These are phyloP conservation scores for Operophtera brumata DNA, from an alignment of 2,888 invertebrate genomes.

Conservation along the genomic window DNA sequence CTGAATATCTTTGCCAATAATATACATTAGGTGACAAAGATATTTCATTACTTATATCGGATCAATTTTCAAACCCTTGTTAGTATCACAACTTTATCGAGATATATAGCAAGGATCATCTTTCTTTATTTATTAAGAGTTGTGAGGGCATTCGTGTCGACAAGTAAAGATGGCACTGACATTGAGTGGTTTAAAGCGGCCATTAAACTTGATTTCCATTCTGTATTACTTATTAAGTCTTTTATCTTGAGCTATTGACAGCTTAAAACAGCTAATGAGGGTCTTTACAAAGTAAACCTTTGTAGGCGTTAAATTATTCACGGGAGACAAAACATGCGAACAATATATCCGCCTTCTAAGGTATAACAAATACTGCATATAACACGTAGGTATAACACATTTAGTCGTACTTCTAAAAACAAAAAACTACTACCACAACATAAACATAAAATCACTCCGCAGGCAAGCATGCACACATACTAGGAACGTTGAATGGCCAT, in stretches of 20 bases:
- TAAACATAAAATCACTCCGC: slow-evolving; percentile 54
- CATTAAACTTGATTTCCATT: slow-evolving; percentile 50
- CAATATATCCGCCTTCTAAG: slow-evolving; percentile 15
- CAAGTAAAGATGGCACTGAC: slow-evolving; percentile 48
- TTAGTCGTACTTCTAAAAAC: slow-evolving; percentile 15
- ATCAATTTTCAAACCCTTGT: slow-evolving; percentile 20
- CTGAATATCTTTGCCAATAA: slow-evolving; percentile 8
- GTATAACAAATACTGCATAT: slow-evolving; percentile 14
- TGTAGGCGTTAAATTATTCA: slow-evolving; percentile 29
- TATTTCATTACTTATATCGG: slow-evolving; percentile 20
- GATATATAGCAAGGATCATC: slow-evolving; percentile 31
- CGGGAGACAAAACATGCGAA: slow-evolving; percentile 22
- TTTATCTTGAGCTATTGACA: slow-evolving; percentile 40
- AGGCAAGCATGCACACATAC: slow-evolving; percentile 76
- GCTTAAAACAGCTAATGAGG: slow-evolving; percentile 26
- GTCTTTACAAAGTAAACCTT: slow-evolving; percentile 30
- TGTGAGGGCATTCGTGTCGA: slow-evolving; percentile 40
- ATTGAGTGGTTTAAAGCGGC: slow-evolving; percentile 48
- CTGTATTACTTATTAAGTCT: slow-evolving; percentile 45
- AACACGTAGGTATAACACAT: slow-evolving; percentile 28
- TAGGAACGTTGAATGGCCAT: slow-evolving; percentile 60
- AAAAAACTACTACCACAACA: slow-evolving; percentile 46
- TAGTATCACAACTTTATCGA: slow-evolving; percentile 8
- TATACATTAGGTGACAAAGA: slow-evolving; percentile 19
- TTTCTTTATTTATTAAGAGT: slow-evolving; percentile 38